Base-by-base conservation (phyloP, 2,113 vertebrate species). In the Centrocercus urophasianus region DNA sequence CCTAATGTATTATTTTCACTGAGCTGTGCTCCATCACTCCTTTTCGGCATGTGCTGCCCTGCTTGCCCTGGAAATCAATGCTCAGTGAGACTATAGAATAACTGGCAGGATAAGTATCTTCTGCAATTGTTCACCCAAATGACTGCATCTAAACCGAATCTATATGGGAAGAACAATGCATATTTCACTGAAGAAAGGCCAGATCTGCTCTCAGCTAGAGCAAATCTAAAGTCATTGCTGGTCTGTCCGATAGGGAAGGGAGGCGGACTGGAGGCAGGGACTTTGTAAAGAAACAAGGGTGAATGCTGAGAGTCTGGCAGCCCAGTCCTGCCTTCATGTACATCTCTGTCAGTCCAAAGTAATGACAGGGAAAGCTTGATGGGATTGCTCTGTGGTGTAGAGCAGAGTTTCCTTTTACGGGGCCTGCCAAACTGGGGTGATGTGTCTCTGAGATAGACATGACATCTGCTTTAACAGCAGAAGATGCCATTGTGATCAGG, bases 61-160 rank as follows among this genome's bases (percentile, higher is more conserved):
- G 60, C 83, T 84, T 86, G 90, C 86, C 95, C 93, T 79, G 88
- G 86, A 95, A 93, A 95, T 86, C 84, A 93, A 95, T 76, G 74
- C 85, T 89, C 93, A 32, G n/a, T 19, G 88, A 95, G 88, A 85
- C 86, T 95, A 93, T 75, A 93, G 88, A 88, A 63, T 79, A 92
- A 86, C 92, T 30, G 24, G 43, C 8, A 8, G 76, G 79, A n/a
- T 83, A 86, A 81, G 76, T 54, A 3, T 0, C 73, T 77, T 81
- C 13, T 2, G 65, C 70, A 84, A 63, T 56, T n/a, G 72, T 83
- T 93, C 38, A 59, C 54, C 48, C 66, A 59, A 65, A 88, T 40
- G 81, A 59, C 73, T 72, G 52, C 83, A 65, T 63, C 65, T 81
- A 90, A 90, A 71, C 45, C 1, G 6, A 86, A 78, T 86, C 72